phyloP scores from a whole-genome alignment of 2,888 invertebrate genomes.

The Drosophila demipolita region DNA sequence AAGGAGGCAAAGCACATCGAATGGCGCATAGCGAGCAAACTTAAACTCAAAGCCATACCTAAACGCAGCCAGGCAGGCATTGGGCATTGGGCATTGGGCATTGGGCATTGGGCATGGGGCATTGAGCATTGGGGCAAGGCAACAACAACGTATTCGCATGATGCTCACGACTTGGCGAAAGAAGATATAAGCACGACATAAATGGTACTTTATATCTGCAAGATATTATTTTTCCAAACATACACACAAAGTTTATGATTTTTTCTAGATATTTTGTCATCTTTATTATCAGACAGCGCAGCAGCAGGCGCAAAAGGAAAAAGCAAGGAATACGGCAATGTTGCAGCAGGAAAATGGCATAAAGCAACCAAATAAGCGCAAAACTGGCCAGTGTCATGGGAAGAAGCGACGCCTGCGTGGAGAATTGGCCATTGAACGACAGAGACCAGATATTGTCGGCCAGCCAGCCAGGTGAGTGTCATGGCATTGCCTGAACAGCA shows the following conservation, averaged over 20 bases:
- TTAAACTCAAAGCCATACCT: constrained; percentile 18
- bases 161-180: constrained; percentile 79
- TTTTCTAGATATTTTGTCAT: constrained; percentile 82
- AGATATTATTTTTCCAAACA: constrained; percentile 81
- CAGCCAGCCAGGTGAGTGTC: constrained; percentile 70
- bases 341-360: constrained; percentile 61
- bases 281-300: constrained; percentile 75
- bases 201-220: constrained; percentile 81
- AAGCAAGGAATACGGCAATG: constrained; percentile 2
- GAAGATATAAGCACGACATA: constrained; percentile 82
- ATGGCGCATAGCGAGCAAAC: constrained; percentile 57
- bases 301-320: constrained; percentile 29
- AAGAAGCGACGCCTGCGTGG: constrained; percentile 69
- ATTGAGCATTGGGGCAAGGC: constrained; percentile 1
- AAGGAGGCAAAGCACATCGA: constrained; percentile 36
- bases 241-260: constrained; percentile 81
- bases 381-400: constrained; percentile 71
- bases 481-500: constrained; percentile 47
- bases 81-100: neutral
- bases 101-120: neutral
- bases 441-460: constrained; percentile 24
- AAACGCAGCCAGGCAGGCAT: constrained; percentile 12
- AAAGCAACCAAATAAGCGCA: constrained; percentile 79
- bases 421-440: constrained; percentile 73
- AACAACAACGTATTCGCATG: constrained; percentile 45